Evolutionary conservation across 1,140 invertebrate species (phyloP).

Genomic region (Solenopsis invicta): DNA sequence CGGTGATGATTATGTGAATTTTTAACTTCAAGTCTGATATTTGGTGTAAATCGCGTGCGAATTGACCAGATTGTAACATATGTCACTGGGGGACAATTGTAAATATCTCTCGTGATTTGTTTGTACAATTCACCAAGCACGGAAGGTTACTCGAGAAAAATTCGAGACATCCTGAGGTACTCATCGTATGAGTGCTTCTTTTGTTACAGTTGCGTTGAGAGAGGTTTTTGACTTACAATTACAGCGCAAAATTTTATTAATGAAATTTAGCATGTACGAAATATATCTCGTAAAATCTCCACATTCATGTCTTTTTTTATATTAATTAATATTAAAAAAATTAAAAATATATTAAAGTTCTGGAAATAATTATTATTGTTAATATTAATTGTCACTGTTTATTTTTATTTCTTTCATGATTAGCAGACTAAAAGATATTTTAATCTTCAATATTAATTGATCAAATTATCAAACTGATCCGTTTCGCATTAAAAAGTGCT

Average conservation of each 20-base stretch:
- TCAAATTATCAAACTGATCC: background rate
- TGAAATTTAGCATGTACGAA: background rate
- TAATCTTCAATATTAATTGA: background rate
- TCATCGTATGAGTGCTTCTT: background rate
- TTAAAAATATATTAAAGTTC: background rate
- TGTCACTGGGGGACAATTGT: slow-evolving; percentile 15
- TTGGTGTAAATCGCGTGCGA: slow-evolving; percentile 28
- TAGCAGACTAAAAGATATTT: background rate
- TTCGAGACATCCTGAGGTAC: background rate
- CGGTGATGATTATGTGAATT: background rate
- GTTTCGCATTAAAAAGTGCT: background rate
- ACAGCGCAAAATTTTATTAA: background rate
- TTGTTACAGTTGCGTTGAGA: background rate
- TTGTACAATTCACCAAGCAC: background rate
- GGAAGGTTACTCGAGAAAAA: background rate
- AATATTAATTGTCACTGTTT: background rate
- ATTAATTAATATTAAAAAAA: background rate
- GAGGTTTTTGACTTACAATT: background rate
- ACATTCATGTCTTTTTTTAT: background rate
- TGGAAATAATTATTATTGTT: background rate
- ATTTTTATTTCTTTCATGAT: background rate
- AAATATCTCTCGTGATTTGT: slow-evolving; percentile 18
- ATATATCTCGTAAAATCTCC: background rate
- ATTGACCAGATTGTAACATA: background rate
- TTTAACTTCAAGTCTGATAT: slow-evolving; percentile 25